Evolutionary conservation across 1,140 invertebrate genomes (phyloP), one percentile per base, ranked within the genome.

Genomic region (Ostrea edulis): DNA sequence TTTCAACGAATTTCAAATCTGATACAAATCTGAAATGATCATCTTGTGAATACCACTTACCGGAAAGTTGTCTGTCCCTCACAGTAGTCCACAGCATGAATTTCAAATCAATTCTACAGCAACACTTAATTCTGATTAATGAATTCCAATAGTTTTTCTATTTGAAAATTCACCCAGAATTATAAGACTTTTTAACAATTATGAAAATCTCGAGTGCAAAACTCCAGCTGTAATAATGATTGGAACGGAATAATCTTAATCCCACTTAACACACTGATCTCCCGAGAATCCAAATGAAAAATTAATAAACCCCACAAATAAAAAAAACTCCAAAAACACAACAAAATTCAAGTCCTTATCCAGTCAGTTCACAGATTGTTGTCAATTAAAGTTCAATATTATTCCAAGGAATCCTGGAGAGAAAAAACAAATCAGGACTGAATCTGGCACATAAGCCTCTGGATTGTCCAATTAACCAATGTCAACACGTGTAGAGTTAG

Each of bases 341-440:
- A 71, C 68, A 71, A 71, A 58, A 62, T 62, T 3, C 3, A 62
- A 25, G 25, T 71, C 68, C 25, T 71, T 71, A 71, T 71, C 68
- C 68, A 29, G 3, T 29, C 12, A 68, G 29, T 35, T 11, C 68
- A 35, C 8, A 35, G 2, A 71, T 9, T 35, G 68, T 29, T 29
- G 68, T 71, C 29, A 71, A 71, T 71, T 25, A 29, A 71, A 71
- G 9, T 25, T 71, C 68, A 71, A 71, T 71, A 71, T 71, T 71
- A 71, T 71, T 71, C 68, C 68, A 71, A 35, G 14, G 68, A 71
- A 71, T 71, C 68, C 12, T 5, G 8, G 29, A 14, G 35, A 29
- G 29, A 71, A 71, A 14, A 14, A 17, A 25, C 29, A 29, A 71
- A 71, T 71, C 68, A 71, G 25, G 17, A 25, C 68, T 35, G 68